These are phyloP conservation scores for Diadumene lineata DNA, from an alignment of 92 coral and sea anemone species.

Conservation along the genomic window DNA sequence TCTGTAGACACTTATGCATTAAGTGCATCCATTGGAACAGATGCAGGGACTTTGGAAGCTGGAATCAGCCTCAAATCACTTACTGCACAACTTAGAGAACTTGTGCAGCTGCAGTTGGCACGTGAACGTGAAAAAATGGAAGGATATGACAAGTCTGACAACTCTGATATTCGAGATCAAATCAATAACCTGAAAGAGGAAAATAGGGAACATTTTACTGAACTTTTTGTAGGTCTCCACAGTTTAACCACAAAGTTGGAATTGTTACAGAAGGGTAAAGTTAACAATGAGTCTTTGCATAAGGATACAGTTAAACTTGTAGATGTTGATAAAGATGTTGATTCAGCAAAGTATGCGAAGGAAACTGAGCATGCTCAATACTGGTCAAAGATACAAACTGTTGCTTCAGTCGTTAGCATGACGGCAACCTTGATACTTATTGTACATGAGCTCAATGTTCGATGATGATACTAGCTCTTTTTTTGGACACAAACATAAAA, in stretches of 20 bases:
- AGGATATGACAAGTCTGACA: background rate
- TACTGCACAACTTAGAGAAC: conserved; percentile 40
- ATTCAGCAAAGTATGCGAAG: background rate
- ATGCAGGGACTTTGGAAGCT: conserved; percentile 30
- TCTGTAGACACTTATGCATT: conserved; percentile 57
- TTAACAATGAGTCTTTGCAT: background rate
- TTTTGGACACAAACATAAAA: too few relatives aligned
- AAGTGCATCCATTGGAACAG: conserved; percentile 50
- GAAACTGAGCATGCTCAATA: background rate
- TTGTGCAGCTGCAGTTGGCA: conserved; percentile 35
- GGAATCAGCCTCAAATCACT: conserved; percentile 39
- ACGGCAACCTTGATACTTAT: conserved; percentile 9
- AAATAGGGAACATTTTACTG: conserved; percentile 17
- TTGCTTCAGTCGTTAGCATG: conserved; percentile 19
- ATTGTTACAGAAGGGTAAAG: background rate
- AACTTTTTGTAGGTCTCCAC: conserved; percentile 9
- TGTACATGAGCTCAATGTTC: background rate
- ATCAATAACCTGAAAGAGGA: conserved; percentile 17
- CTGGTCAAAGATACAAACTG: conserved; percentile 17
- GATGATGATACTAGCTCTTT: too few relatives aligned
- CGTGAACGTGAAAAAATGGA: conserved; percentile 26
- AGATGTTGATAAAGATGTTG: background rate
- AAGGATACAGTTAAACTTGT: background rate
- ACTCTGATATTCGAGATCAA: conserved; percentile 9
- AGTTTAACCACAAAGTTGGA: conserved; percentile 7